A percentile compares a stretch with the other conserved stretches of the same genome.
phyloP scores from a whole-genome alignment of 2,888 invertebrate genomes.

The Apeira syringaria region DNA sequence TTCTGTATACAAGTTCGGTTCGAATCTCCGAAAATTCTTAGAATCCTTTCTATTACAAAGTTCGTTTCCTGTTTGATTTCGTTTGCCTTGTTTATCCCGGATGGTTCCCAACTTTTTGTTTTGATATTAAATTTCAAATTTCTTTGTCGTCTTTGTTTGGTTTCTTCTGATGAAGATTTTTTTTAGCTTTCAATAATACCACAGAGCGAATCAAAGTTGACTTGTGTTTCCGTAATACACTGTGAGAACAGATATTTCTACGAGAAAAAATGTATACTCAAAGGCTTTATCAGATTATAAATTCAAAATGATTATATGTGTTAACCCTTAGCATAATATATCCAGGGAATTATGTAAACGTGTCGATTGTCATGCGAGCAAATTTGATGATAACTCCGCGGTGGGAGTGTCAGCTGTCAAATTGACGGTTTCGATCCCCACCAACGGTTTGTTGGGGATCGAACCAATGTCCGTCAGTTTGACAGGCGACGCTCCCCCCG shows the following conservation, averaged over 20 bases:
- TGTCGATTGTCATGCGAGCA: too few relatives aligned
- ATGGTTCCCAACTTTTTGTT: constrained; percentile 22
- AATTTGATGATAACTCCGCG: too few relatives aligned
- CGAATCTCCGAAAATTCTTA: constrained; percentile 12
- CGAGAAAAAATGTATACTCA: not conserved
- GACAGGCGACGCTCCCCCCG: too few relatives aligned
- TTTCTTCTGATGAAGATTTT: constrained; percentile 2
- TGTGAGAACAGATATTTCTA: not conserved
- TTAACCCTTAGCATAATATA: too few relatives aligned
- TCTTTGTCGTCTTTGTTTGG: constrained; percentile 17
- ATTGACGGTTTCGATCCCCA: too few relatives aligned
- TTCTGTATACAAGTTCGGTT: constrained; percentile 23
- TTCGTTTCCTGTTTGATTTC: constrained; percentile 27
- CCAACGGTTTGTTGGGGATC: too few relatives aligned
- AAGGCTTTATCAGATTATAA: not conserved
- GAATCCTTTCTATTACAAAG: constrained; percentile 19
- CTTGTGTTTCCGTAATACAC: too few relatives aligned
- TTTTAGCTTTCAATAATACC: not conserved
- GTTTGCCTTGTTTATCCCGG: constrained; percentile 28
- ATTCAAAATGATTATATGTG: too few relatives aligned
- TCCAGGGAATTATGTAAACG: too few relatives aligned
- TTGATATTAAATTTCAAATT: constrained; percentile 32
- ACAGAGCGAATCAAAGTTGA: not conserved
- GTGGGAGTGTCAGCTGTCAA: too few relatives aligned
- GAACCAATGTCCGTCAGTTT: too few relatives aligned